Conservation (phyloP, 1,140 invertebrate genomes). For the Micrasema longulum region DNA sequence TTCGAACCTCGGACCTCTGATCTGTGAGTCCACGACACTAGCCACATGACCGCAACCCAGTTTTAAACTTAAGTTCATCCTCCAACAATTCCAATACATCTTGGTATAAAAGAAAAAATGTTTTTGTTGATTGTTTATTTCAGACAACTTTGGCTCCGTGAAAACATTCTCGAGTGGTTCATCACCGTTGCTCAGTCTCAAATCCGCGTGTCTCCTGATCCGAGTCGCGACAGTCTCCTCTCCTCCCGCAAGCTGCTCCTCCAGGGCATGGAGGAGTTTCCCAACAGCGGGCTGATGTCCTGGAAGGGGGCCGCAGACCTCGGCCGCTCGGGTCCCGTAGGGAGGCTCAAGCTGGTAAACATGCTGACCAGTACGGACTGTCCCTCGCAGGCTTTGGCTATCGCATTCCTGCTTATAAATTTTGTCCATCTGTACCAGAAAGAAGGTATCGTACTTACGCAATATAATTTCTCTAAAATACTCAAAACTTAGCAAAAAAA, state of each 20-base stretch:
- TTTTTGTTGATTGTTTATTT: too few species aligned
- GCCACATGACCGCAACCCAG: too few species aligned
- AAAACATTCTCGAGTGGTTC: conserved; percentile 46
- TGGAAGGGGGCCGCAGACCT: conserved; percentile 24
- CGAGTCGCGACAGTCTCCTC: conserved; percentile 1
- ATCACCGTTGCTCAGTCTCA: conserved; percentile 7
- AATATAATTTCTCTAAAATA: too few species aligned
- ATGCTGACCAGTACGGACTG: conserved; percentile 27
- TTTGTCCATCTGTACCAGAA: conserved; percentile 48
- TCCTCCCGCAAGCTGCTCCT: conserved; percentile 8
- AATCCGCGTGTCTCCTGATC: conserved; percentile 1
- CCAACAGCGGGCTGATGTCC: conserved; percentile 26
- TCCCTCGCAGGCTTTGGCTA: conserved; percentile 35
- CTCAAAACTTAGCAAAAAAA: too few species aligned
- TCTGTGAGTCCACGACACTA: too few species aligned
- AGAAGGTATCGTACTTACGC: too few species aligned
- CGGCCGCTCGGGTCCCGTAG: conserved; percentile 20
- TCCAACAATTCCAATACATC: too few species aligned
- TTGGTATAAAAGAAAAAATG: too few species aligned
- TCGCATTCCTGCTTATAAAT: conserved; percentile 38
- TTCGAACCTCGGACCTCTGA: too few species aligned
- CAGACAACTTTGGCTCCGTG: conserved; percentile 45
- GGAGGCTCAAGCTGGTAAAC: conserved; percentile 29
- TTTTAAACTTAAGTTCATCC: too few species aligned
- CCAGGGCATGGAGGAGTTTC: conserved; percentile 38